Conservation (phyloP, 2,888 invertebrate genomes). For the Gisinianus flammeolus region DNA sequence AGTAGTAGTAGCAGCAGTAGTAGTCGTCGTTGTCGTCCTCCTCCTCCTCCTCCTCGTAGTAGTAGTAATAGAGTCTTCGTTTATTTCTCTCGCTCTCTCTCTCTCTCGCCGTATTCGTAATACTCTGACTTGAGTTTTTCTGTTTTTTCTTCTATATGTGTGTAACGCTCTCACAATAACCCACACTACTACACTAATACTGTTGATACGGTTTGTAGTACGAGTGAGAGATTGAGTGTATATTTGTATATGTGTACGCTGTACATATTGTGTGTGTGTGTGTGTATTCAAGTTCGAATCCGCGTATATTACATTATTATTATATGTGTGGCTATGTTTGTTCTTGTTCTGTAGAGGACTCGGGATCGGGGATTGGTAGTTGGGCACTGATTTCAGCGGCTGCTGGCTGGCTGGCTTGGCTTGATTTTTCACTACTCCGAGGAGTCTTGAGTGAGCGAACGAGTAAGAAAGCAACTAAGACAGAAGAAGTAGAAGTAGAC, state of each 20-base stretch:
- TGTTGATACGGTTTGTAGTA: background rate
- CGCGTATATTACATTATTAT: background rate
- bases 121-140: no score
- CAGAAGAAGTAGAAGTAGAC: background rate
- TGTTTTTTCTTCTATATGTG: no score
- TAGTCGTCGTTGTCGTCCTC: background rate
- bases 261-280: conserved; percentile 10
- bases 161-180: no score
- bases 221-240: background rate
- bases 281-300: background rate
- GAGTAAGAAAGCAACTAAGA: background rate
- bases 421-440: no score
- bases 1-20: no score
- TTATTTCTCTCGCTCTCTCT: background rate
- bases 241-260: background rate
- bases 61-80: background rate
- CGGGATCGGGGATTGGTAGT: conserved; percentile 25
- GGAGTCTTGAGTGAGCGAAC: conserved; percentile 5
- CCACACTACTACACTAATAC: no score
- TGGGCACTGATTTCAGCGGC: conserved; percentile 26
- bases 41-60: background rate
- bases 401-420: conserved; percentile 14
- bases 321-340: background rate
- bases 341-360: background rate
- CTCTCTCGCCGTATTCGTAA: background rate